Evolutionary conservation across 2,797 vertebrate genomes (phyloP).

Genomic region (Aythya fuligula): DNA sequence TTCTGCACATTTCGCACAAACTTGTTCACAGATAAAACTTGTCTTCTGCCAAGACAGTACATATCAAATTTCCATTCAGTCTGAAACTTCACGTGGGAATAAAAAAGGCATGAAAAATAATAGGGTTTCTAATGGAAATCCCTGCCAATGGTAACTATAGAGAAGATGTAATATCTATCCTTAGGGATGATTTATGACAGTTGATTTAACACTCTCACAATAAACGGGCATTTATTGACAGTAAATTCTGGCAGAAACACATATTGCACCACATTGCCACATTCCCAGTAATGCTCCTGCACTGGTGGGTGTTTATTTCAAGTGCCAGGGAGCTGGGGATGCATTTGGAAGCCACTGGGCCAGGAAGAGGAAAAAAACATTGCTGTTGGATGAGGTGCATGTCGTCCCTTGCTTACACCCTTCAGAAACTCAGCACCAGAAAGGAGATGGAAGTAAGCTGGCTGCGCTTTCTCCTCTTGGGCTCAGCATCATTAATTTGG

Average conservation of each 20-base stretch:
- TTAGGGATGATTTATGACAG: conserved; percentile 10
- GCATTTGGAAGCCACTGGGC: neutral
- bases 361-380: neutral
- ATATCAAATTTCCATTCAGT: neutral
- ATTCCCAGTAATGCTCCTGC: neutral
- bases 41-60: neutral
- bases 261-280: neutral
- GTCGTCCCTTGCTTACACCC: neutral
- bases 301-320: neutral
- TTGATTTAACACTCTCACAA: conserved; percentile 40
- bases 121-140: conserved; percentile 37
- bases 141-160: neutral
- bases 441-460: neutral
- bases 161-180: conserved; percentile 23
- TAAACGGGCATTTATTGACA: conserved; percentile 51
- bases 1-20: conserved; percentile 19
- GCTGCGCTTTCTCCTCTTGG: neutral
- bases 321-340: neutral
- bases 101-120: conserved; percentile 7
- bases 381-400: rapidly evolving
- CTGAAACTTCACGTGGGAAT: conserved; percentile 30
- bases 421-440: neutral
- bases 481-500: neutral
- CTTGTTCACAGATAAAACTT: conserved; percentile 28
- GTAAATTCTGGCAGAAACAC: conserved; percentile 26